These are phyloP conservation scores for Aphaenogaster floridana DNA, from an alignment of 1,140 invertebrate species.

Conservation along the genomic window DNA sequence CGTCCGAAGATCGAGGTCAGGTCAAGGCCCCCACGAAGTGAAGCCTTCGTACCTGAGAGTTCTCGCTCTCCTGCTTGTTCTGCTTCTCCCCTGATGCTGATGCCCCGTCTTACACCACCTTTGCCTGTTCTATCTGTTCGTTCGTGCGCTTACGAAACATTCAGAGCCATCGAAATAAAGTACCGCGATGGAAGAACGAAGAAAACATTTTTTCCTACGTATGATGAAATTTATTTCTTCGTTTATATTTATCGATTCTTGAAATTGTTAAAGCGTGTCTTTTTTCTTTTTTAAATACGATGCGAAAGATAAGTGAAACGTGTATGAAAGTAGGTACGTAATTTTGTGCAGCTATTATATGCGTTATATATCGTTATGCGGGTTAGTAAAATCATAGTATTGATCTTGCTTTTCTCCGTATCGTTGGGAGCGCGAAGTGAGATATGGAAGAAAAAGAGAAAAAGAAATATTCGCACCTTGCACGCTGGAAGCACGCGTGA, in stretches of 20 bases:
- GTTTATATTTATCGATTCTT: neutral
- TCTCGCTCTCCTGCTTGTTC: slow-evolving; percentile 55
- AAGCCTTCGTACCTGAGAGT: slow-evolving; percentile 76
- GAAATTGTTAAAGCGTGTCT: neutral
- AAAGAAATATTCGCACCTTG: neutral
- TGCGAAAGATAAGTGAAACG: slow-evolving; percentile 10
- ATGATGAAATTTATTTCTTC: neutral
- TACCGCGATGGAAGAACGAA: neutral
- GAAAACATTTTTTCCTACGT: neutral
- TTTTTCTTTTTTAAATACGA: neutral
- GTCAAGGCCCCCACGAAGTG: slow-evolving; percentile 86
- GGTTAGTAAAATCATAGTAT: slow-evolving; percentile 30
- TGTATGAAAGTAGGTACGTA: neutral
- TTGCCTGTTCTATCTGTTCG: neutral
- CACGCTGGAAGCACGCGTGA: slow-evolving; percentile 23
- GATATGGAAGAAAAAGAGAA: neutral
- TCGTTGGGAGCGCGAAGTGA: neutral
- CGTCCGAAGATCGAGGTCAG: slow-evolving; percentile 86
- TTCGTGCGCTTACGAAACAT: neutral
- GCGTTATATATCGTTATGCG: slow-evolving; percentile 20
- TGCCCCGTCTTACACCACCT: neutral
- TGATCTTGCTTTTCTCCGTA: slow-evolving; percentile 19
- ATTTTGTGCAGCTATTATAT: slow-evolving; percentile 31
- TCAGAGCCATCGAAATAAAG: neutral
- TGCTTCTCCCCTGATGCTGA: neutral